Conservation (phyloP, 2,888 invertebrate species). For the Biston stratarius region DNA sequence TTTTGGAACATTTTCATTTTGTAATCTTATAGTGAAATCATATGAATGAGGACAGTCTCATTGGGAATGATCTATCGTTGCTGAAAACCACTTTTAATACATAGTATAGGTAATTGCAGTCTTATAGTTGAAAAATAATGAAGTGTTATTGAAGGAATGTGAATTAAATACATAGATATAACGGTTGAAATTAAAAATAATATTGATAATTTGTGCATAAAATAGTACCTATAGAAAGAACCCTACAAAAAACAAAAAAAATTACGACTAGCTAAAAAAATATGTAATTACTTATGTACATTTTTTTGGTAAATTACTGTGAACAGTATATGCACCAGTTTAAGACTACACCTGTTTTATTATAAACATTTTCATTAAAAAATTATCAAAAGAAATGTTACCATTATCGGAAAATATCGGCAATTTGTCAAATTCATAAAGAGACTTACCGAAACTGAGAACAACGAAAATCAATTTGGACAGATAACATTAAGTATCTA, state of each 20-base stretch:
- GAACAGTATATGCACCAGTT: constrained; percentile 45
- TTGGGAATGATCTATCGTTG: constrained; percentile 2
- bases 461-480: constrained; percentile 52
- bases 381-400: constrained; percentile 30
- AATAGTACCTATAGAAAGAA: constrained; percentile 6
- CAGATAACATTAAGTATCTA: constrained; percentile 69
- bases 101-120: constrained; percentile 37
- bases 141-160: constrained; percentile 37
- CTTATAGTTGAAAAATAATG: constrained; percentile 33
- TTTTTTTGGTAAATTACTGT: constrained; percentile 70
- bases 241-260: constrained; percentile 22
- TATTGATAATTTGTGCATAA: constrained; percentile 15
- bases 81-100: constrained; percentile 17
- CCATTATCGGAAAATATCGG: constrained; percentile 27
- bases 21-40: background rate
- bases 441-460: constrained; percentile 18
- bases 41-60: constrained; percentile 3
- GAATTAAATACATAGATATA: constrained; percentile 16
- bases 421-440: constrained; percentile 35
- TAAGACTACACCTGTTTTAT: constrained; percentile 12
- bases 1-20: background rate
- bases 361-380: too few relatives aligned
- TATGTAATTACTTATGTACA: constrained; percentile 68
- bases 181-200: constrained; percentile 10
- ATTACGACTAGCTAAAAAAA: constrained; percentile 65